phyloP scores from a whole-genome alignment of 1,140 invertebrate genomes.

The Heliconius nattereri region DNA sequence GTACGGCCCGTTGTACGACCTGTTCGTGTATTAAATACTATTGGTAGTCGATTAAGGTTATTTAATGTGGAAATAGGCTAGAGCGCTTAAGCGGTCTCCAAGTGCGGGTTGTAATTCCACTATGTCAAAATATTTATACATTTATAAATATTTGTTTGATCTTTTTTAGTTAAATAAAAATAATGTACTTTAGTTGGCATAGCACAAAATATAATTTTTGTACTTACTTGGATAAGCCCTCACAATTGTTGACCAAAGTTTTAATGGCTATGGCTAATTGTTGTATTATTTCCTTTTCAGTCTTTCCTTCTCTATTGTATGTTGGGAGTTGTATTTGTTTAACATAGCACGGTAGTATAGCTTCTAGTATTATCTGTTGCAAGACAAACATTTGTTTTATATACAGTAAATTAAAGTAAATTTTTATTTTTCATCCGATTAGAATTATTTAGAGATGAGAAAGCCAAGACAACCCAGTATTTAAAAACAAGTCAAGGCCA shows the following conservation, averaged over 20 bases:
- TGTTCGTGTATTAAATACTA: slow-evolving; percentile 52
- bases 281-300: slow-evolving; percentile 96
- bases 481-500: no score
- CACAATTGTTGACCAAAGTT: slow-evolving; percentile 97
- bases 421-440: background rate
- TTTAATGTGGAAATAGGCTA: no score
- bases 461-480: no score
- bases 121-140: no score
- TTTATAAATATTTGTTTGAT: no score
- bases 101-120: no score
- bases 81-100: no score
- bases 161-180: no score
- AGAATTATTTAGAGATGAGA: no score
- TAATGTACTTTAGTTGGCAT: no score
- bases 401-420: background rate
- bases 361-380: slow-evolving; percentile 95
- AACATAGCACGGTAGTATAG: slow-evolving; percentile 96
- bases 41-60: no score
- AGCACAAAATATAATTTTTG: background rate
- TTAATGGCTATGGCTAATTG: slow-evolving; percentile 97
- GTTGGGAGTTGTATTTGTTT: slow-evolving; percentile 95
- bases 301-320: slow-evolving; percentile 93
- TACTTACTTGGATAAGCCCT: slow-evolving; percentile 94
- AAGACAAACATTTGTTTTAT: background rate
- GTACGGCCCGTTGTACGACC: slow-evolving; percentile 95